Evolutionary conservation across 1,140 invertebrate genomes (phyloP).

Genomic region (Linepithema humile): DNA sequence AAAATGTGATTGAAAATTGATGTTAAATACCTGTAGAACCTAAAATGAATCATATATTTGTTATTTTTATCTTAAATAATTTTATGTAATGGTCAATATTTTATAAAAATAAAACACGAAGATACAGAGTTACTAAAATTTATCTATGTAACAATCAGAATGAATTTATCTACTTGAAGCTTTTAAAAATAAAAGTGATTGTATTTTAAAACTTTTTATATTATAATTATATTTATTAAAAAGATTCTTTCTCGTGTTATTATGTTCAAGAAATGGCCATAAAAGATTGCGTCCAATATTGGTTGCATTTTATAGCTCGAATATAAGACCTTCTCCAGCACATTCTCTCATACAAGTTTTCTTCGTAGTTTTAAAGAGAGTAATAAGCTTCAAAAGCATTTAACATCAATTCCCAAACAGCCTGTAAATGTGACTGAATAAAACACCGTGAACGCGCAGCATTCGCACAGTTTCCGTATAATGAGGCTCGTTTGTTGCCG

Average conservation of each 20-base stretch:
- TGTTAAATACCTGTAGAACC: not conserved
- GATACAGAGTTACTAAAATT: not conserved
- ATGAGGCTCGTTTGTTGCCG: conserved; percentile 1
- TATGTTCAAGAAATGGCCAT: not conserved
- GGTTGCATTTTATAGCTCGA: not conserved
- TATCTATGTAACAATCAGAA: not conserved
- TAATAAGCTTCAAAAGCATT: conserved; percentile 6
- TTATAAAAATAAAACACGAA: not conserved
- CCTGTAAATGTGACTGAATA: conserved; percentile 24
- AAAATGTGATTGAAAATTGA: not conserved
- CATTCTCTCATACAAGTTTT: too few relatives aligned
- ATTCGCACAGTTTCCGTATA: conserved; percentile 15
- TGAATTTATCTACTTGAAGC: too few relatives aligned
- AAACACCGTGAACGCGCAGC: not conserved
- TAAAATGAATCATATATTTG: not conserved
- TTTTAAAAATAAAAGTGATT: too few relatives aligned
- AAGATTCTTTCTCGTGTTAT: not conserved
- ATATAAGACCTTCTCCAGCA: too few relatives aligned
- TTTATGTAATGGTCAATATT: not conserved
- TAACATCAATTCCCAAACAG: conserved; percentile 11
- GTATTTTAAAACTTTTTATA: too few relatives aligned
- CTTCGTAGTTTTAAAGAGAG: conserved; percentile 4
- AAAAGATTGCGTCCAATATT: not conserved
- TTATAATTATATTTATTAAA: not conserved
- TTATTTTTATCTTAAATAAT: not conserved